Base-by-base conservation (phyloP, 2,888 invertebrate species). In the Hanleya hanleyi region DNA sequence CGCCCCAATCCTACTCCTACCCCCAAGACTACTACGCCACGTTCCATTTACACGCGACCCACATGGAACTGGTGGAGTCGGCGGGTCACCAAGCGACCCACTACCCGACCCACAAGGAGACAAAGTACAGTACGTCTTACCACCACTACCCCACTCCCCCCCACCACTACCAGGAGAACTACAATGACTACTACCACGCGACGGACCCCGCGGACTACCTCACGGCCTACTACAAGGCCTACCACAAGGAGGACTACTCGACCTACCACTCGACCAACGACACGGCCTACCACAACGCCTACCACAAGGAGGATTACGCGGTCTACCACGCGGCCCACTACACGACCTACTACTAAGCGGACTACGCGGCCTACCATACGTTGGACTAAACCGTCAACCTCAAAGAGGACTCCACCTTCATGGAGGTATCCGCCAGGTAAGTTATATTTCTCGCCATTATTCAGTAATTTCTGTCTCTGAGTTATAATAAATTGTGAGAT, bases 371-470 rank as follows among this genome's bases (percentile, higher is more conserved):
- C 47, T 7, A n/a, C 57, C 26, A 57, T 32, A 4, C 57, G 57
- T 22, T 15, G 26, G 29, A 3, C 57, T 4, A 57, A 22, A 22
- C 22, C 57, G 15, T 15, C 22, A 57, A 22, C 29, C 26, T 29
- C 4, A 4, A 18, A 26, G 9, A 4, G 57, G 32, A 57, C 57
- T 15, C 29, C 22, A 4, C 57, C 57, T 1, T 32, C 57, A 26
- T 57, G 57, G 57, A 1, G 57, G 2, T 57, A 57, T 26, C 57
- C 57, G 29, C 57, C 57, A 57, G 57, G 57, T 57, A 57, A 57
- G 57, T n/a, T n/a, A n/a, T n/a, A n/a, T n/a, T n/a, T n/a, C n/a
- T n/a, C n/a, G n/a, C n/a, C n/a, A n/a, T n/a, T n/a, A n/a, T n/a
- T n/a, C n/a, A n/a, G n/a, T n/a, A n/a, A n/a, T n/a, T n/a, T n/a